Base-by-base conservation (phyloP, 2,113 vertebrate species). In the Chelonoidis abingdonii region DNA sequence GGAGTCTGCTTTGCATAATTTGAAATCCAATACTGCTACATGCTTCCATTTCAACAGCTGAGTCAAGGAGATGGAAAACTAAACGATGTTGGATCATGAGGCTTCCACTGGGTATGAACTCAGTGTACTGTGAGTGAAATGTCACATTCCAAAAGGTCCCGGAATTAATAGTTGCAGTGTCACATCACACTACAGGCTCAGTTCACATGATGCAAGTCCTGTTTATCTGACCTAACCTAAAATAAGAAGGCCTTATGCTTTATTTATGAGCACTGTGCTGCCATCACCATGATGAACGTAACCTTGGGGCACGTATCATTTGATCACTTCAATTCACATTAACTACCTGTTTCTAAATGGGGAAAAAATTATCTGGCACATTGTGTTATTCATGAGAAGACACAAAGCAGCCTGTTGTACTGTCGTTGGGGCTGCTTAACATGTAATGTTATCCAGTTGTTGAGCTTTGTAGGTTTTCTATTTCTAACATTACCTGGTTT, bases 111-210 rank as follows among this genome's bases (percentile, higher is more conserved):
- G 94, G 91, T 95, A 84, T 89, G 94, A 90, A 97, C 95, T 97
- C 92, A 1, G 84, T 97, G 97, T 95, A 80, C 97, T 94, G 89
- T 25, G 75, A 92, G 96, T 88, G 95, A 98, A 99, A 99, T 98
- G 98, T 98, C 98, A 98, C 97, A 83, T 98, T 98, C 95, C 95
- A 87, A 88, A 98, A 98, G 87, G 95, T 90, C 97, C 96, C 97
- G 96, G 96, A 97, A 97, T 97, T 47, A 94, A 91, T 95, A 89
- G 89, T 94, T 88, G 94, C 69, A 38, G 38, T 96, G 97, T 98
- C 96, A 86, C 86, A 96, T 97, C 96, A 49, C n/a, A 14, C 94
- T 90, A 91, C 84, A 84, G 94, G 94, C 88, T 97, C 90, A 88
- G 62, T 90, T 98, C 98, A 97, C 95, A 96, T 95, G 98, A 97